Conservation (phyloP, 2,113 vertebrate genomes). For the Peromyscus polionotus region DNA sequence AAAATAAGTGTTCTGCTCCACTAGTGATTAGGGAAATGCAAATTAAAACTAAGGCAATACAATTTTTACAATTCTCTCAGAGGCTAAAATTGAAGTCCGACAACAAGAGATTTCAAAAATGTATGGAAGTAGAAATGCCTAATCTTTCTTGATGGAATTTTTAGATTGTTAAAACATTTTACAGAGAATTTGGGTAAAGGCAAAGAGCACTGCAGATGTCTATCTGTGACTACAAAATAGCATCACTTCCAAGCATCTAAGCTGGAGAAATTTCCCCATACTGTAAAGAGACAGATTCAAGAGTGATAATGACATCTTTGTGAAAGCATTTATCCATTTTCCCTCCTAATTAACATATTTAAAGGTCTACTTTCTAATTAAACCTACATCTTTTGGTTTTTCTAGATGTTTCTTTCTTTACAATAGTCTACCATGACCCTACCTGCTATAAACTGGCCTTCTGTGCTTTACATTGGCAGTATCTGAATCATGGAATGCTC, state of each 20-base stretch:
- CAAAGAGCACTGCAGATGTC: neutral
- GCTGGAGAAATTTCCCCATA: neutral
- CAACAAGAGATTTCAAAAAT: neutral
- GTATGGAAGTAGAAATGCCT: neutral
- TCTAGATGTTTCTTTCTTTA: neutral
- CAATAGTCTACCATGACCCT: neutral
- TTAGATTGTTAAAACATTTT: slow-evolving; percentile 41
- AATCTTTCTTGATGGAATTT: neutral
- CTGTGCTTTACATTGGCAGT: neutral
- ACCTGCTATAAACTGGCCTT: neutral
- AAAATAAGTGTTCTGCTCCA: neutral
- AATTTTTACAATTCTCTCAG: neutral
- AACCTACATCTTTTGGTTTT: neutral
- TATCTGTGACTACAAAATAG: neutral
- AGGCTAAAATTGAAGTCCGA: neutral
- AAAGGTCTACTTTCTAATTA: neutral
- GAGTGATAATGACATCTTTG: neutral
- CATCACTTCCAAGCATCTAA: neutral
- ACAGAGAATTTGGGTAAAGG: neutral
- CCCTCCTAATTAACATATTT: neutral
- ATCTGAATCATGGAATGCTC: slow-evolving; percentile 13
- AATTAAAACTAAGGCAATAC: neutral
- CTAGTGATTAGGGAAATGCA: neutral
- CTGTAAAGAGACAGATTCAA: neutral
- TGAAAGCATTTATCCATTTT: neutral